Evolutionary conservation across 2,888 invertebrate genomes (phyloP).

Genomic region (Amiota minor): DNA sequence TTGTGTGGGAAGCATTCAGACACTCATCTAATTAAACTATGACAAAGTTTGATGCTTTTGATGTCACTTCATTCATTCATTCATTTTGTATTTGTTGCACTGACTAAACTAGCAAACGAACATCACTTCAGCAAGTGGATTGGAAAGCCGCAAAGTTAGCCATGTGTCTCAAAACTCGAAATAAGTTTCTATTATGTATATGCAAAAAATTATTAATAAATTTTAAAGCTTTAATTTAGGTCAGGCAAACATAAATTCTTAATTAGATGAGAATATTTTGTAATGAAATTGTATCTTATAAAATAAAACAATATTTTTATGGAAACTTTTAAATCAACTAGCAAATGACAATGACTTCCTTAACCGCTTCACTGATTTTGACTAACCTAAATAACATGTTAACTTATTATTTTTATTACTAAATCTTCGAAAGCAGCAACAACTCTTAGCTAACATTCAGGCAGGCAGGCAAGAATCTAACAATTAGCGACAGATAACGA

Average conservation of each 20-base stretch:
- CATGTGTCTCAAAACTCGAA: neutral
- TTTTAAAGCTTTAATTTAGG: slow-evolving; percentile 1
- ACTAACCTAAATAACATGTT: slow-evolving; percentile 51
- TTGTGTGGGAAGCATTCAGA: slow-evolving; percentile 14
- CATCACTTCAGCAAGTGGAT: neutral
- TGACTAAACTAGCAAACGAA: neutral
- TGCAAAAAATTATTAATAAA: too few species aligned
- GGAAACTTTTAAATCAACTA: slow-evolving; percentile 32
- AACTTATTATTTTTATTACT: slow-evolving; percentile 18
- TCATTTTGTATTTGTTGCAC: neutral
- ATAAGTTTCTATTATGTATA: too few species aligned
- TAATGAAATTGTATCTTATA: slow-evolving; percentile 38
- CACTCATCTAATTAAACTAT: slow-evolving; percentile 15
- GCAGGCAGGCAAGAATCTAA: slow-evolving; percentile 2
- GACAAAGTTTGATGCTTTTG: slow-evolving; percentile 5
- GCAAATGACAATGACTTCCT: slow-evolving; percentile 52
- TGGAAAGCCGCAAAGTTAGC: neutral
- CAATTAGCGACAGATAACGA: neutral
- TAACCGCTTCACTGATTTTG: slow-evolving; percentile 63
- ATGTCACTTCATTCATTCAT: neutral
- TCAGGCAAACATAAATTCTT: neutral
- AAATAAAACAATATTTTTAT: slow-evolving; percentile 38
- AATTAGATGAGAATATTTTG: slow-evolving; percentile 43
- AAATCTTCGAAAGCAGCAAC: neutral
- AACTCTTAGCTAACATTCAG: slow-evolving; percentile 48